These are phyloP conservation scores for Aurelia coerulea DNA, from an alignment of 30 jellyfish, hydroid and myxozoan genomes.

Conservation along the genomic window DNA sequence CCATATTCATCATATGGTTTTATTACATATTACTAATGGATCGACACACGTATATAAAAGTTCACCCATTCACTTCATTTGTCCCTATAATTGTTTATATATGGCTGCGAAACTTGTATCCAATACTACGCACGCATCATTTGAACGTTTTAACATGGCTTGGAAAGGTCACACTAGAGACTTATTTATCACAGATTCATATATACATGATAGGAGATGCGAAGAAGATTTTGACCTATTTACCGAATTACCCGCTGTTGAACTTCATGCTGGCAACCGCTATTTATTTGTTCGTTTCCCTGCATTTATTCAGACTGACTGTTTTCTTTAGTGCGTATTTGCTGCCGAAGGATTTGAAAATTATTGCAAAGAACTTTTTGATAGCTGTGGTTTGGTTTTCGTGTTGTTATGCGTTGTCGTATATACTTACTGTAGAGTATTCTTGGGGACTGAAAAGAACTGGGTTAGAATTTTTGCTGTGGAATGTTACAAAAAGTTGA, in stretches of 20 bases:
- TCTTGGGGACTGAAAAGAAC: conserved; percentile 75
- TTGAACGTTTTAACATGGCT: conserved; percentile 85
- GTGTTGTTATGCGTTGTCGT: conserved; percentile 57
- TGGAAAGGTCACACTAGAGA: conserved; percentile 91
- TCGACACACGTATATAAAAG: conserved; percentile 58
- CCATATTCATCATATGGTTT: conserved; percentile 74
- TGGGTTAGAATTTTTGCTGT: conserved; percentile 88
- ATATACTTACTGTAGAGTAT: conserved; percentile 33
- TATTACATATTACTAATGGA: conserved; percentile 53
- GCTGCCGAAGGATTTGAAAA: conserved; percentile 81
- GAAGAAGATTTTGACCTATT: conserved; percentile 72
- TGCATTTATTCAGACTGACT: conserved; percentile 76
- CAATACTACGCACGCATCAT: conserved; percentile 76
- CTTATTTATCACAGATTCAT: conserved; percentile 92
- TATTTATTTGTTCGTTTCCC: conserved; percentile 69
- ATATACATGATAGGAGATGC: conserved; percentile 97
- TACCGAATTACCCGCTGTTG: conserved; percentile 92
- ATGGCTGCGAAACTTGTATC: conserved; percentile 87
- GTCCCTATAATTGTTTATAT: conserved; percentile 82
- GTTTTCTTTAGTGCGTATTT: conserved; percentile 91
- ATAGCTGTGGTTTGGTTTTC: conserved; percentile 73
- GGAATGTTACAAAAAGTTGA: conserved; percentile 74
- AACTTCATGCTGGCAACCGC: conserved; percentile 83
- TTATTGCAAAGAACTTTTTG: conserved; percentile 74
- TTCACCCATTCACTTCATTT: conserved; percentile 91